These are phyloP conservation scores for Lordiphosa andalusiaca DNA, from an alignment of 2,888 invertebrate species.

Conservation along the genomic window DNA sequence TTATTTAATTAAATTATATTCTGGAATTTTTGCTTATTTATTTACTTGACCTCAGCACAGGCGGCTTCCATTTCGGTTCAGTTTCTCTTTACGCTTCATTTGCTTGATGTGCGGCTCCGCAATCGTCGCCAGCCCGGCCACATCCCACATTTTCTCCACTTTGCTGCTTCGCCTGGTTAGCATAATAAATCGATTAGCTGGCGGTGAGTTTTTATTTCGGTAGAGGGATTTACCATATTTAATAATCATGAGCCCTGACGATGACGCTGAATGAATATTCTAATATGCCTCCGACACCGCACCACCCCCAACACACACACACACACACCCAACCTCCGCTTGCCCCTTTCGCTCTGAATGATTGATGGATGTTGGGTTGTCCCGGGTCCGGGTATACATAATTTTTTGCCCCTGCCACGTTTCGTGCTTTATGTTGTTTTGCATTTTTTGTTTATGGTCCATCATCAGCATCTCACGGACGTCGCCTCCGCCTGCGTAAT, in stretches of 20 bases:
- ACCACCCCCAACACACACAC: conserved; percentile 12
- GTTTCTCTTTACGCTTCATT: conserved; percentile 55
- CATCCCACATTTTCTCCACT: conserved; percentile 38
- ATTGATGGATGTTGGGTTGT: conserved; percentile 68
- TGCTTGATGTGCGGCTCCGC: conserved; percentile 37
- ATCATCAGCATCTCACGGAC: conserved; percentile 57
- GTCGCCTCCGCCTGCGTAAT: conserved; percentile 61
- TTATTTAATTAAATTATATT: conserved; percentile 38
- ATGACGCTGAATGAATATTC: conserved; percentile 70
- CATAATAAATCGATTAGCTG: conserved; percentile 75
- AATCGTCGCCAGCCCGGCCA: background rate
- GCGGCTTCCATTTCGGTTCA: background rate
- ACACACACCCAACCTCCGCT: conserved; percentile 50
- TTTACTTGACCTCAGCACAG: background rate
- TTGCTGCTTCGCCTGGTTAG: conserved; percentile 73
- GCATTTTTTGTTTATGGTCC: conserved; percentile 67
- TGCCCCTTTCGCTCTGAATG: conserved; percentile 73
- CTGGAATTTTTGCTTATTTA: background rate
- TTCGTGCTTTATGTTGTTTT: conserved; percentile 53
- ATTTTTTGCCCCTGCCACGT: conserved; percentile 31
- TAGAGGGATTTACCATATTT: conserved; percentile 67
- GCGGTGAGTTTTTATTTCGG: conserved; percentile 14
- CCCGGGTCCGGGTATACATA: conserved; percentile 36
- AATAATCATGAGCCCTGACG: conserved; percentile 61
- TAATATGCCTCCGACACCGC: conserved; percentile 43